phyloP scores from a whole-genome alignment of 35 echinoderm and acorn worm species.

The Stichopus chloronotus region DNA sequence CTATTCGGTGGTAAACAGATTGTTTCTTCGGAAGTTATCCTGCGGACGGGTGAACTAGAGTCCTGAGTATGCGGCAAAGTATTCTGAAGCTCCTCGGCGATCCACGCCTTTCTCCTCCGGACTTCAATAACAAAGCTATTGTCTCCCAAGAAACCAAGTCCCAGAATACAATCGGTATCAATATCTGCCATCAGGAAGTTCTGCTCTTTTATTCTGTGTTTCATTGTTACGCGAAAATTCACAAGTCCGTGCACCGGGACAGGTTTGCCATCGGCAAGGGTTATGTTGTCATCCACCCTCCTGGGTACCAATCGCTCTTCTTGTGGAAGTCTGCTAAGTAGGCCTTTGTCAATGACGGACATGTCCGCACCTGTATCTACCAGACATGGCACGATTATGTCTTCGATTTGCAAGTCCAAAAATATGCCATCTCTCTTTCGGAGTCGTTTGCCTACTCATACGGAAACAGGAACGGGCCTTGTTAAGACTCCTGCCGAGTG shows the following conservation, averaged over 20 bases:
- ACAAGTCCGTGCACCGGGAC: not conserved
- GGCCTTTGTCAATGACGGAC: not conserved
- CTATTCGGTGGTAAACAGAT: not conserved
- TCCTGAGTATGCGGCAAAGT: not conserved
- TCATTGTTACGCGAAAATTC: not conserved
- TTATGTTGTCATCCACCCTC: not conserved
- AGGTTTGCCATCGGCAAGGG: not conserved
- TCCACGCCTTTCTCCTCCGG: not conserved
- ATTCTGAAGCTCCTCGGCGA: not conserved
- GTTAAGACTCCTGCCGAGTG: not conserved
- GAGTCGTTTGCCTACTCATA: not conserved
- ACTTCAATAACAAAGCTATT: slow-evolving; percentile 21
- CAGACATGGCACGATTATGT: not conserved
- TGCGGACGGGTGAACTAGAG: not conserved
- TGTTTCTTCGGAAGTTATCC: not conserved
- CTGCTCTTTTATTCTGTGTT: slow-evolving; percentile 9
- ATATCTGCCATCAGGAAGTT: slow-evolving; percentile 59
- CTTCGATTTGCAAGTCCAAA: not conserved
- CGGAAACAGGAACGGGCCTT: not conserved
- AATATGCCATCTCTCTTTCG: not conserved
- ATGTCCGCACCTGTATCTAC: not conserved
- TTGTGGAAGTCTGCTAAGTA: not conserved
- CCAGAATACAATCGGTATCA: slow-evolving; percentile 42
- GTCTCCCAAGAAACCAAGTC: slow-evolving; percentile 47
- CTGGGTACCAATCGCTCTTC: not conserved